Evolutionary conservation across 2,888 invertebrate species (phyloP).

Genomic region (Xestia sexstrigata): DNA sequence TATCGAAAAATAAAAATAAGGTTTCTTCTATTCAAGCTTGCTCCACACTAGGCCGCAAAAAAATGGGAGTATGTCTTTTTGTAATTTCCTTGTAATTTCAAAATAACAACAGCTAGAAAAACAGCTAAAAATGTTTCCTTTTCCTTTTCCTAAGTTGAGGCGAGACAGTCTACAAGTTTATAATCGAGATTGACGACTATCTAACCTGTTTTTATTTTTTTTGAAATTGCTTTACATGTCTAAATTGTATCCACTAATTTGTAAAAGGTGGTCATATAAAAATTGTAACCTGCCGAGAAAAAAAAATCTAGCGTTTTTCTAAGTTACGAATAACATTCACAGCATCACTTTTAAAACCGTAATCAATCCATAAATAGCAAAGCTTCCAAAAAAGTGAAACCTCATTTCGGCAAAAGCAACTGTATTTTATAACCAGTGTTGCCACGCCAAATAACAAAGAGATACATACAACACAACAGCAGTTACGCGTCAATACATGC

Average conservation of each 20-base stretch:
- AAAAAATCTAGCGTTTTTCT: neutral
- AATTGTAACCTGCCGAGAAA: neutral
- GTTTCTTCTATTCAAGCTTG: no score
- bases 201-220: neutral
- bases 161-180: neutral
- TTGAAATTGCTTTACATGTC: neutral
- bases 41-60: no score
- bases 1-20: no score
- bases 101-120: no score
- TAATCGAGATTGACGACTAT: neutral
- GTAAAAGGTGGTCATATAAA: neutral
- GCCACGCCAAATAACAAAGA: slow-evolving; percentile 48
- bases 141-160: neutral
- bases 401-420: slow-evolving; percentile 48
- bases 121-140: no score
- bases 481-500: slow-evolving; percentile 66
- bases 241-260: neutral
- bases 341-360: slow-evolving; percentile 12
- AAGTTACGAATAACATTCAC: neutral
- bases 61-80: no score
- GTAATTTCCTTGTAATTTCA: no score
- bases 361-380: slow-evolving; percentile 6
- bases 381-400: slow-evolving; percentile 52
- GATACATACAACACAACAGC: slow-evolving; percentile 40
- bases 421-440: slow-evolving; percentile 54